Percentiles rank a stretch among this genome's conserved stretches.
Evolutionary conservation across 1,140 invertebrate genomes (phyloP).

Genomic region (Pseudomyrmex gracilis): DNA sequence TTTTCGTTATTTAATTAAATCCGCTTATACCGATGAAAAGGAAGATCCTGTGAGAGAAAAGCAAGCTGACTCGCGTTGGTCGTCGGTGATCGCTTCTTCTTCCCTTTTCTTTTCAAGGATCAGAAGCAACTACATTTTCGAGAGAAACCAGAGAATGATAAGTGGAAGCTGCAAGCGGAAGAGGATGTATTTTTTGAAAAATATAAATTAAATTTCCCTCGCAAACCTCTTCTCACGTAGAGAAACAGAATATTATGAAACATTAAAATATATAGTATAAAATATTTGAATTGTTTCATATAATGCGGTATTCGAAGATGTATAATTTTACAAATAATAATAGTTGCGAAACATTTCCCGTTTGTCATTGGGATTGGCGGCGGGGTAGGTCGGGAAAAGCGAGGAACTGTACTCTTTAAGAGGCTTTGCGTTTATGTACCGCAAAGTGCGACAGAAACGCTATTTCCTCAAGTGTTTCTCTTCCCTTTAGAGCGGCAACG

Average conservation of each 20-base stretch:
- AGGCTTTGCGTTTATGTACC: slow-evolving; percentile 9
- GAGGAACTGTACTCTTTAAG: background rate
- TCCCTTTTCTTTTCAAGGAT: slow-evolving; percentile 31
- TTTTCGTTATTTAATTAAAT: slow-evolving; percentile 67
- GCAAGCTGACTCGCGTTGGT: background rate
- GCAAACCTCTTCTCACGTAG: too few species aligned
- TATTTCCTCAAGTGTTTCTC: slow-evolving; percentile 59
- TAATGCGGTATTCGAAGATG: too few species aligned
- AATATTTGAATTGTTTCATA: too few species aligned
- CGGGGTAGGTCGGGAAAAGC: background rate
- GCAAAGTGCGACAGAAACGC: slow-evolving; percentile 42
- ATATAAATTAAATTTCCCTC: background rate
- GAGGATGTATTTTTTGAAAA: background rate
- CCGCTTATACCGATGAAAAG: slow-evolving; percentile 38
- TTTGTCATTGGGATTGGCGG: background rate
- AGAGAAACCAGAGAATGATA: slow-evolving; percentile 33
- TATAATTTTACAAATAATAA: too few species aligned
- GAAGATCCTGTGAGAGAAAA: background rate
- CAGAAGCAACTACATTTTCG: slow-evolving; percentile 21
- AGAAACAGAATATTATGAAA: too few species aligned
- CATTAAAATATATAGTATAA: too few species aligned
- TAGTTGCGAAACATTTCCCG: background rate
- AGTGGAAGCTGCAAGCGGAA: background rate
- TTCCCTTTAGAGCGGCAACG: slow-evolving; percentile 37
- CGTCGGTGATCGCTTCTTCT: background rate